phyloP scores from a whole-genome alignment of 2,797 vertebrate species.

The Scolopax rusticola region DNA sequence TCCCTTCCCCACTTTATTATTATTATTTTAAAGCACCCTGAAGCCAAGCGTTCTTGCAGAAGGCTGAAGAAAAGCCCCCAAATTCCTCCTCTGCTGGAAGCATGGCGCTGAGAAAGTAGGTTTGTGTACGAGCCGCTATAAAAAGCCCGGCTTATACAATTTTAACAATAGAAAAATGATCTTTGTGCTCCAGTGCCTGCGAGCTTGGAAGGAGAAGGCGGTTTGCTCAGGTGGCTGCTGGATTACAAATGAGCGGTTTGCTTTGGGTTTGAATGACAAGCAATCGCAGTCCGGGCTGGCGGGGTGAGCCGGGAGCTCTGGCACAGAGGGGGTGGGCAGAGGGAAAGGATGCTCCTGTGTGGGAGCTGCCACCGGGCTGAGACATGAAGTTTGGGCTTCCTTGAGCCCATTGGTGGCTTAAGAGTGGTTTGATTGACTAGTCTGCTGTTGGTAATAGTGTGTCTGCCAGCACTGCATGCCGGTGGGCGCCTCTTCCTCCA shows the following conservation, averaged over 20 bases:
- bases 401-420: slow-evolving; percentile 84
- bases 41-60: slow-evolving; percentile 66
- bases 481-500: not conserved
- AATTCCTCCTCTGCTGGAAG: slow-evolving; percentile 54
- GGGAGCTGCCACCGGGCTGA: not conserved
- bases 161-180: slow-evolving; percentile 82
- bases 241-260: slow-evolving; percentile 83
- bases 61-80: slow-evolving; percentile 39
- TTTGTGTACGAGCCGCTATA: slow-evolving; percentile 70
- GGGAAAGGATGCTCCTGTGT: fast-evolving
- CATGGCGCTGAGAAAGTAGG: slow-evolving; percentile 29
- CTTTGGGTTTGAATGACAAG: slow-evolving; percentile 90
- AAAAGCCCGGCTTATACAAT: slow-evolving; percentile 78
- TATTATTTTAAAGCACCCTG: slow-evolving; percentile 54
- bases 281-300: slow-evolving; percentile 81
- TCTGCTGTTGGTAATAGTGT: slow-evolving; percentile 81
- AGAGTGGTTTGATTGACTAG: slow-evolving; percentile 85
- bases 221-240: slow-evolving; percentile 82
- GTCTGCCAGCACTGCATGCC: not conserved
- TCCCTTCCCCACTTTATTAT: not conserved
- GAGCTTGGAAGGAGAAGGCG: slow-evolving; percentile 73
- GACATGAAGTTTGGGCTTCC: slow-evolving; percentile 78
- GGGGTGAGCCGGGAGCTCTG: slow-evolving; percentile 69
- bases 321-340: not conserved
- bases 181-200: slow-evolving; percentile 78